Evolutionary conservation across 2,797 vertebrate genomes (phyloP).

Genomic region (Danio kyathit): DNA sequence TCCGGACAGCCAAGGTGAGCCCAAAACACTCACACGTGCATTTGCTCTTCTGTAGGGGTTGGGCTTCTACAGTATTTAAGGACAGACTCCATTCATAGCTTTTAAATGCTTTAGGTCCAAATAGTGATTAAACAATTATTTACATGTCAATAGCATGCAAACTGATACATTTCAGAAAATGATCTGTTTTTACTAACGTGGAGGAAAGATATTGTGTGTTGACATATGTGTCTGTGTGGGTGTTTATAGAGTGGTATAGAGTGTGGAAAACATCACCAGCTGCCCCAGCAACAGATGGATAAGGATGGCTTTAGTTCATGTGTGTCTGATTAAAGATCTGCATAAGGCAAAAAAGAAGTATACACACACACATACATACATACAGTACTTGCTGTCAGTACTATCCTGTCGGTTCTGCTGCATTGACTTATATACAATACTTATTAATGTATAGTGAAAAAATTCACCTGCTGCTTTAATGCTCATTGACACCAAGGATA

Average conservation of each 20-base stretch:
- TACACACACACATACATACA: background rate
- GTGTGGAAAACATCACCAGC: slow-evolving; percentile 41
- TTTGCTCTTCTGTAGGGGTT: background rate
- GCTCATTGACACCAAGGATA: no score
- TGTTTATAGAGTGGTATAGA: slow-evolving; percentile 33
- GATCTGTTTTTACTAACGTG: background rate
- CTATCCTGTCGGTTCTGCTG: slow-evolving; percentile 9
- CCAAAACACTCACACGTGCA: background rate
- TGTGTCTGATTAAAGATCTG: slow-evolving; percentile 48
- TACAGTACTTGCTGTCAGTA: background rate
- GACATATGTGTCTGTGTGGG: slow-evolving; percentile 32
- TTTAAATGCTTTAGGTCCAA: background rate
- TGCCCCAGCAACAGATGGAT: slow-evolving; percentile 50
- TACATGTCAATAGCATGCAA: background rate
- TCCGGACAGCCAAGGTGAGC: slow-evolving; percentile 76
- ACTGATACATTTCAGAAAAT: background rate
- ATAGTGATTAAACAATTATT: background rate
- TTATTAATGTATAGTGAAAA: background rate
- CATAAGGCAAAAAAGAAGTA: slow-evolving; percentile 24
- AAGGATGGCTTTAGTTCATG: slow-evolving; percentile 40
- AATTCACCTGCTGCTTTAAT: background rate
- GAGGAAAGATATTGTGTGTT: slow-evolving; percentile 9
- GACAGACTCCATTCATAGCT: background rate
- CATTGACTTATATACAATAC: background rate
- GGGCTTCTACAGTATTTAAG: background rate